phyloP scores from a whole-genome alignment of 2,888 invertebrate genomes.

The Dilophus febrilis region DNA sequence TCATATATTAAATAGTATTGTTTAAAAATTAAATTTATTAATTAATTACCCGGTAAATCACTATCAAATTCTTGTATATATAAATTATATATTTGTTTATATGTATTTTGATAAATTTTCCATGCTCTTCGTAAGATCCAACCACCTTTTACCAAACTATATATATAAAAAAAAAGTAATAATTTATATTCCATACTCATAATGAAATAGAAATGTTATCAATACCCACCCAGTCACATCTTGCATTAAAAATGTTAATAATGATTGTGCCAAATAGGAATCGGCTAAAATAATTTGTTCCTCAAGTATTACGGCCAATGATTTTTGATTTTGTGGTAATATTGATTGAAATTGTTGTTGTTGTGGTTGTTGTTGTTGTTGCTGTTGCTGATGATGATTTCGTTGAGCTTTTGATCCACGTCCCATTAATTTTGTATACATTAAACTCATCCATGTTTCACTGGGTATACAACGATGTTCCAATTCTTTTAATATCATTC shows the following conservation, averaged over 20 bases:
- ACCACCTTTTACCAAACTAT: conserved; percentile 36
- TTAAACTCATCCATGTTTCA: conserved; percentile 37
- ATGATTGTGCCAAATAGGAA: conserved; percentile 43
- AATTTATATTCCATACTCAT: conserved; percentile 6
- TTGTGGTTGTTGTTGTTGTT: too few relatives aligned
- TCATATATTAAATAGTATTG: too few relatives aligned
- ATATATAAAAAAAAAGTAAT: conserved; percentile 9
- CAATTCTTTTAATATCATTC: conserved; percentile 37
- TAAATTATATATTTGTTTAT: conserved; percentile 37
- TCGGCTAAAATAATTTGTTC: conserved; percentile 49
- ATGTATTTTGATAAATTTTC: conserved; percentile 47
- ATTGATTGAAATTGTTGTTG: conserved; percentile 16
- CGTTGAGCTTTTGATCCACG: too few relatives aligned
- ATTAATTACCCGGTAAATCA: background rate
- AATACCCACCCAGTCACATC: conserved; percentile 35
- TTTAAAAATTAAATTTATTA: too few relatives aligned
- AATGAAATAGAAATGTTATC: too few relatives aligned
- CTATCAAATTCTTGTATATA: conserved; percentile 26
- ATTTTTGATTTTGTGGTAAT: conserved; percentile 5
- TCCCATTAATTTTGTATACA: conserved; percentile 33
- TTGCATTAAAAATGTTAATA: conserved; percentile 45
- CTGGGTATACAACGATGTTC: conserved; percentile 36
- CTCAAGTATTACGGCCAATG: conserved; percentile 35
- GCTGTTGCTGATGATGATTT: background rate
- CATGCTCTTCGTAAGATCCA: conserved; percentile 52